A percentile compares a stretch with the other conserved stretches of the same genome.
Conservation (phyloP, 2,888 invertebrate genomes). For the Athetis lepigone region DNA sequence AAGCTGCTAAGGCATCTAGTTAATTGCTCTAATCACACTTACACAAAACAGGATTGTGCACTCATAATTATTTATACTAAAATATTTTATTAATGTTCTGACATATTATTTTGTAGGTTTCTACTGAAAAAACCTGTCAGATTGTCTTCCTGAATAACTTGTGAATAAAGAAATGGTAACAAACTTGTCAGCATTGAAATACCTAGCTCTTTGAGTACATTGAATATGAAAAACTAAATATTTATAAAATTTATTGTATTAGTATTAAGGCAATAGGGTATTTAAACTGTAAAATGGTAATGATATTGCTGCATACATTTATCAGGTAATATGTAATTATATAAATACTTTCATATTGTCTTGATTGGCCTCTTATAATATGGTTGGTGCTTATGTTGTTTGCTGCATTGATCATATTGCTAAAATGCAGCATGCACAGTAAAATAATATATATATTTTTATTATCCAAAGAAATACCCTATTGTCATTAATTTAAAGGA, state of each 20-base stretch:
- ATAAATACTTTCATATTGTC: no score
- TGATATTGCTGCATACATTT: no score
- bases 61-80: conserved; percentile 17
- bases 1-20: conserved; percentile 92
- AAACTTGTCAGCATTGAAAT: background rate
- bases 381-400: no score
- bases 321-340: no score
- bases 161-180: conserved; percentile 11
- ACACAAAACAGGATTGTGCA: conserved; percentile 23
- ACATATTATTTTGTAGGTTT: conserved; percentile 27
- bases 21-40: conserved; percentile 61
- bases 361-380: no score
- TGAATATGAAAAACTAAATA: conserved; percentile 7
- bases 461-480: background rate
- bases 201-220: background rate
- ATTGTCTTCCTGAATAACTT: conserved; percentile 21
- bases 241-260: conserved; percentile 12
- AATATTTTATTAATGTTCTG: conserved; percentile 15
- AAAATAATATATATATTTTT: no score
- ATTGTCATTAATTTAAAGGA: background rate
- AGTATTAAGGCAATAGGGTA: conserved; percentile 1
- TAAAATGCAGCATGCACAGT: no score
- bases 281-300: conserved; percentile 17
- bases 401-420: no score
- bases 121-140: conserved; percentile 6